Base-by-base conservation (phyloP, 2,888 invertebrate genomes). In the Drosophila algonquin region DNA sequence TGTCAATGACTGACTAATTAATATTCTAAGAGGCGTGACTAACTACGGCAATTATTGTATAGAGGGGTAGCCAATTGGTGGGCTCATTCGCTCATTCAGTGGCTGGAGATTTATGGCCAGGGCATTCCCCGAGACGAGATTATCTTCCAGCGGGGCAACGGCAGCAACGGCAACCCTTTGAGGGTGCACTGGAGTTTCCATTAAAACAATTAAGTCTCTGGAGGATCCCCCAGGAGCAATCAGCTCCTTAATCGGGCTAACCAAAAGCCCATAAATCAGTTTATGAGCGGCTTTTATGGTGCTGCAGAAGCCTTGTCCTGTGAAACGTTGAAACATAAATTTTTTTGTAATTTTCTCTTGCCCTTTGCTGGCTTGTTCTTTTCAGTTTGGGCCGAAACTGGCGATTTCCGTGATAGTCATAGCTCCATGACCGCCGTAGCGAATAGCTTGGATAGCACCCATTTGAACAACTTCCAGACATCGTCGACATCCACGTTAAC, bases 331-430 rank as follows among this genome's bases (percentile, higher is more conserved):
- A 88, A 88, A 85, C 89, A 90, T 89, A 90, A 90, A 90, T 90
- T 85, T 90, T 89, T 81, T 83, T 81, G 81, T 81, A 83, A 67
- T 67, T 67, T 67, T 67, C 51, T 64, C 64, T 67, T 67, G 67
- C 67, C 61, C 64, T 82, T 80, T 75, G 83, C 90, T 90, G 91
- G 91, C 87, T 90, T 91, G 81, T 89, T 91, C 93, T 92, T 95
- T 94, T 82, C 95, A 97, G 97, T 97, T 92, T 97, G 97, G 97
- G 96, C 97, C 76, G 97, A 97, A 93, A 96, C 96, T 65, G 96
- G 96, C 76, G 97, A 97, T 93, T 97, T 97, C 92, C 94, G 97
- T 83, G 97, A 97, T 93, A 95, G 96, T 78, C 96, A 96, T 91
- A 94, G 94, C 78, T 94, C 94, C 52, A 93, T 95, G 87, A 93